Conservation (phyloP, 2,888 invertebrate species). For the Pyrochroa serraticornis region DNA sequence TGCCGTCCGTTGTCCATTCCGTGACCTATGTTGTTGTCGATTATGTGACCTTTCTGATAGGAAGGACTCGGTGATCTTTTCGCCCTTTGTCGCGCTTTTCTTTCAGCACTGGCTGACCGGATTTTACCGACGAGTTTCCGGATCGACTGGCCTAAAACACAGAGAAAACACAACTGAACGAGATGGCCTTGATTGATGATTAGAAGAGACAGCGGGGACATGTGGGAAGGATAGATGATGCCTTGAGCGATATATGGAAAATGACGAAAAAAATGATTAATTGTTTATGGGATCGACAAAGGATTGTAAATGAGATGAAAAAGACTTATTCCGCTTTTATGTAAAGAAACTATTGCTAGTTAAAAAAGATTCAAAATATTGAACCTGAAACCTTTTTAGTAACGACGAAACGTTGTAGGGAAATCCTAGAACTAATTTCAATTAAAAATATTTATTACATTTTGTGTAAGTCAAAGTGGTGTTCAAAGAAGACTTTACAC, state of each 20-base stretch:
- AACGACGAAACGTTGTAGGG: no score
- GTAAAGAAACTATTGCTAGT: no score
- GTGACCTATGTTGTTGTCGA: conserved; percentile 60
- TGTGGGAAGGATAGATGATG: conserved; percentile 36
- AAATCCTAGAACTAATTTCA: no score
- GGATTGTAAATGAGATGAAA: no score
- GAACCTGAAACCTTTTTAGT: no score
- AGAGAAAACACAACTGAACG: conserved; percentile 42
- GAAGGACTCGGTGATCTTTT: conserved; percentile 65
- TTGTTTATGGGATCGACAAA: no score
- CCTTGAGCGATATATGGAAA: conserved; percentile 39
- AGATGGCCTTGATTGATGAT: conserved; percentile 27
- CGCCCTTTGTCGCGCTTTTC: conserved; percentile 67
- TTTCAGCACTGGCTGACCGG: conserved; percentile 74
- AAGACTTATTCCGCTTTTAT: no score
- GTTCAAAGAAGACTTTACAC: no score
- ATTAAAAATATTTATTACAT: no score
- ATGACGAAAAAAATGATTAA: no score
- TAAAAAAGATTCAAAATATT: no score
- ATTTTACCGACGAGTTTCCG: conserved; percentile 83
- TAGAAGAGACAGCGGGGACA: conserved; percentile 52
- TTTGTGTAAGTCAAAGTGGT: no score
- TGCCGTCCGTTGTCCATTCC: conserved; percentile 20
- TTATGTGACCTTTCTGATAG: conserved; percentile 64
- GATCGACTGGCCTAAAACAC: conserved; percentile 74